A percentile compares a stretch with the other conserved stretches of the same genome.
phyloP scores from a whole-genome alignment of 1,140 invertebrate species.

The Bilobella aurantiaca region DNA sequence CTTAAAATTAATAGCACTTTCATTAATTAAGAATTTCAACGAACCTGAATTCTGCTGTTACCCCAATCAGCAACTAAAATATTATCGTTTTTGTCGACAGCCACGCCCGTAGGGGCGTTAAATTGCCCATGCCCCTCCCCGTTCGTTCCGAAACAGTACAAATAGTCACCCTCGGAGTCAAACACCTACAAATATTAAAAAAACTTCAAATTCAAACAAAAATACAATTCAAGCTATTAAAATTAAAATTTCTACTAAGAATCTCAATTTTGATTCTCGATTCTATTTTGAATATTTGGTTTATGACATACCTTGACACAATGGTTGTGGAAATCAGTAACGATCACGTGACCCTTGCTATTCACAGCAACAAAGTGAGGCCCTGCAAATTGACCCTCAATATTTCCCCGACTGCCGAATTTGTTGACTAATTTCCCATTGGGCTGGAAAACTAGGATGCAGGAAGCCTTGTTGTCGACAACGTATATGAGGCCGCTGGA shows the following conservation, averaged over 20 bases:
- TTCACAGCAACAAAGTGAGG: slow-evolving; percentile 51
- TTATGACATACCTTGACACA: slow-evolving; percentile 46
- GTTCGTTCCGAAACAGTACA: slow-evolving; percentile 47
- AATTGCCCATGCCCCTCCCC: slow-evolving; percentile 50
- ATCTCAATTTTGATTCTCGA: no score
- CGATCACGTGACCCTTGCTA: slow-evolving; percentile 45
- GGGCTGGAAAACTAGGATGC: slow-evolving; percentile 46
- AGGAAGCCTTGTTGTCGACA: slow-evolving; percentile 51
- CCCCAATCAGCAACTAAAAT: slow-evolving; percentile 52
- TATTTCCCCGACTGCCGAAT: slow-evolving; percentile 40
- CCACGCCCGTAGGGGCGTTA: slow-evolving; percentile 50
- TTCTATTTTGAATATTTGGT: no score
- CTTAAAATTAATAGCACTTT: not conserved
- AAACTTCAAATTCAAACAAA: slow-evolving; percentile 35
- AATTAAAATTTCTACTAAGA: no score
- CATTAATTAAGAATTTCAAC: not conserved
- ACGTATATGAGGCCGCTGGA: slow-evolving; percentile 47
- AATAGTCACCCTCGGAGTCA: slow-evolving; percentile 45
- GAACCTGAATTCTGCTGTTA: slow-evolving; percentile 49
- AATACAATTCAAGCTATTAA: slow-evolving; percentile 21
- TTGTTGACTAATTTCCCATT: slow-evolving; percentile 43
- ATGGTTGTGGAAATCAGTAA: slow-evolving; percentile 52
- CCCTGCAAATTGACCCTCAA: slow-evolving; percentile 47
- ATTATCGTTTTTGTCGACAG: slow-evolving; percentile 46
- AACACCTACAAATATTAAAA: slow-evolving; percentile 44